Conservation (phyloP, 2,888 invertebrate species). For the Marasmarcha lunaedactyla region DNA sequence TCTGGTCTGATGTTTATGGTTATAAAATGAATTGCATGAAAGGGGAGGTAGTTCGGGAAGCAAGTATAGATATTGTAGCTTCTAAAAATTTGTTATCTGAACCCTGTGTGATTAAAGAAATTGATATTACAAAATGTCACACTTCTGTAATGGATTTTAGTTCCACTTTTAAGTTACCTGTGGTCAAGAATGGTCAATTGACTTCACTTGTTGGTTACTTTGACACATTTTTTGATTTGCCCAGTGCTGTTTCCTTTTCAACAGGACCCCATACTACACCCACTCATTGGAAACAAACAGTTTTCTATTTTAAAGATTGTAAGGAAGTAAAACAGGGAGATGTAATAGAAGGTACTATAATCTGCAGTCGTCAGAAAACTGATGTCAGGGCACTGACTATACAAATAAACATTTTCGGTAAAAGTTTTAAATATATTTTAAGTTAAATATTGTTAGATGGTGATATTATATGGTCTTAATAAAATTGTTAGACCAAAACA, state of each 20-base stretch:
- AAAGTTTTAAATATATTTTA: constrained; percentile 73
- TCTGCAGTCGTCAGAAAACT: constrained; percentile 78
- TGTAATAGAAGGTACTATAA: constrained; percentile 74
- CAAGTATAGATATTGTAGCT: constrained; percentile 63
- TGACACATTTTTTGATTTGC: constrained; percentile 86
- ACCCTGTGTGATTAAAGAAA: constrained; percentile 73
- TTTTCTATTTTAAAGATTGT: constrained; percentile 85
- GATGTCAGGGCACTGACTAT: constrained; percentile 82
- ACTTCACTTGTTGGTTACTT: constrained; percentile 92
- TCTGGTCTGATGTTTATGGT: constrained; percentile 95
- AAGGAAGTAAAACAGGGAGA: constrained; percentile 78
- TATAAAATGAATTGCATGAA: constrained; percentile 95
- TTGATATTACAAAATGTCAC: constrained; percentile 82
- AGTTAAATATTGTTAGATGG: constrained; percentile 60
- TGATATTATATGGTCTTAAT: too few relatives aligned
- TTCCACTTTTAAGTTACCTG: constrained; percentile 75
- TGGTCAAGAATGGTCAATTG: constrained; percentile 74
- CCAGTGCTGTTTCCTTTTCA: constrained; percentile 75
- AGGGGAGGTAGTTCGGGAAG: constrained; percentile 83
- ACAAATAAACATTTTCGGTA: constrained; percentile 74
- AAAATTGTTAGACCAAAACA: too few relatives aligned
- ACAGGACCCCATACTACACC: constrained; percentile 80
- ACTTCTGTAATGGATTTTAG: constrained; percentile 79
- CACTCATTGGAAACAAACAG: constrained; percentile 97
- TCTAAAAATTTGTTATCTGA: constrained; percentile 75